phyloP scores from a whole-genome alignment of 2,113 vertebrate genomes.

The Campylomormyrus numenius region DNA sequence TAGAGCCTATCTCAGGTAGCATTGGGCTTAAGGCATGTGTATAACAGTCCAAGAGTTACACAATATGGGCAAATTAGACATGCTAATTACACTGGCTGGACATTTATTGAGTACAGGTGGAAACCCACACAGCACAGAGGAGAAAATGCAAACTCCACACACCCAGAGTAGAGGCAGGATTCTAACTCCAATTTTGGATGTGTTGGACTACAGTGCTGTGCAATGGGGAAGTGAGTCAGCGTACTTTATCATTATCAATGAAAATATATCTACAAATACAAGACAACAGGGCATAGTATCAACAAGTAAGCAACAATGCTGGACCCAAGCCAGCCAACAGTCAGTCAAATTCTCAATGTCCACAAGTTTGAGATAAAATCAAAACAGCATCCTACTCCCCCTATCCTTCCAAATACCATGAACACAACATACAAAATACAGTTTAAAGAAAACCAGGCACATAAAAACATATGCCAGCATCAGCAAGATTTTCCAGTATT shows the following conservation, averaged over 20 bases:
- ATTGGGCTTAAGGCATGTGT: background rate
- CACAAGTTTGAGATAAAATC: background rate
- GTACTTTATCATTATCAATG: background rate
- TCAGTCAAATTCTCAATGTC: background rate
- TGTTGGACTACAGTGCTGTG: background rate
- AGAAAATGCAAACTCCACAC: background rate
- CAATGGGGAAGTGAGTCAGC: background rate
- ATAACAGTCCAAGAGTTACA: background rate
- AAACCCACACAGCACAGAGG: background rate
- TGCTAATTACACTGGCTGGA: background rate
- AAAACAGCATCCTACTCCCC: background rate
- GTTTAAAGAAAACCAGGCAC: background rate
- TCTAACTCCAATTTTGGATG: background rate
- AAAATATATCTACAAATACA: background rate
- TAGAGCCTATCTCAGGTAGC: background rate
- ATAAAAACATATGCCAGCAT: conserved; percentile 17
- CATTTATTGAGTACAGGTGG: background rate
- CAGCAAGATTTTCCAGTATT: conserved; percentile 25
- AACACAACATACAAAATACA: conserved; percentile 8
- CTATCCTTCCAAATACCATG: background rate
- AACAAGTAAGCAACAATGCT: background rate
- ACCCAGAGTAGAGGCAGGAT: background rate
- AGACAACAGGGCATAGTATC: background rate
- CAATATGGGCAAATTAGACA: background rate
- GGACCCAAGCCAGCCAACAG: background rate